These are phyloP conservation scores for Sebastes fasciatus DNA, from an alignment of 2,113 vertebrate genomes.

Conservation along the genomic window DNA sequence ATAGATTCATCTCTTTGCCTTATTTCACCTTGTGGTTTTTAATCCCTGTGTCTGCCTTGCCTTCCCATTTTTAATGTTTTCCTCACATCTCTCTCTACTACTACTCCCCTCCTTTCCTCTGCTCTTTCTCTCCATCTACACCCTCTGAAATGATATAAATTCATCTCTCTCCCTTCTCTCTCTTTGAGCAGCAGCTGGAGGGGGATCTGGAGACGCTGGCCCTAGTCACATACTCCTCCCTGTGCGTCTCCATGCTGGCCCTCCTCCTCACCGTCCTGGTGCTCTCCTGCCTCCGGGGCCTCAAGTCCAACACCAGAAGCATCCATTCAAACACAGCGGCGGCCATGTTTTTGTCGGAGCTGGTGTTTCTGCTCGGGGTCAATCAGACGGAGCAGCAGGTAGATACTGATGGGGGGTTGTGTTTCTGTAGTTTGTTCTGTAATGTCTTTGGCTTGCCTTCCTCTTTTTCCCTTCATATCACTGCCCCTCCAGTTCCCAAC, in stretches of 20 bases:
- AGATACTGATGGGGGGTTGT: neutral
- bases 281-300: constrained; percentile 93
- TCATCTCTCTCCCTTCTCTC: neutral
- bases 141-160: neutral
- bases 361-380: constrained; percentile 94
- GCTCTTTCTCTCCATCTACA: neutral
- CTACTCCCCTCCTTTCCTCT: neutral
- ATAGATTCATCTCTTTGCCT: neutral
- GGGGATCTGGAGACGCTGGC: constrained; percentile 95
- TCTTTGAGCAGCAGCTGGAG: constrained; percentile 89
- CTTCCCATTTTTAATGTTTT: neutral
- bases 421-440: neutral
- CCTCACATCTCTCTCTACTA: neutral
- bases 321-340: constrained; percentile 95
- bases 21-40: neutral
- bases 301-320: constrained; percentile 96
- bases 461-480: too few relatives aligned
- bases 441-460: neutral
- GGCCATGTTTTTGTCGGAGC: constrained; percentile 93
- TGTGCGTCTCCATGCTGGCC: constrained; percentile 90
- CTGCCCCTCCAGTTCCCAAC: neutral
- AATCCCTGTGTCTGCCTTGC: neutral
- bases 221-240: constrained; percentile 91
- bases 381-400: constrained; percentile 98
- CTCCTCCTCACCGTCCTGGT: constrained; percentile 91